Evolutionary conservation across 2,797 vertebrate species (phyloP), one percentile per base, ranked within the genome.

Genomic region (Psittacula echo): DNA sequence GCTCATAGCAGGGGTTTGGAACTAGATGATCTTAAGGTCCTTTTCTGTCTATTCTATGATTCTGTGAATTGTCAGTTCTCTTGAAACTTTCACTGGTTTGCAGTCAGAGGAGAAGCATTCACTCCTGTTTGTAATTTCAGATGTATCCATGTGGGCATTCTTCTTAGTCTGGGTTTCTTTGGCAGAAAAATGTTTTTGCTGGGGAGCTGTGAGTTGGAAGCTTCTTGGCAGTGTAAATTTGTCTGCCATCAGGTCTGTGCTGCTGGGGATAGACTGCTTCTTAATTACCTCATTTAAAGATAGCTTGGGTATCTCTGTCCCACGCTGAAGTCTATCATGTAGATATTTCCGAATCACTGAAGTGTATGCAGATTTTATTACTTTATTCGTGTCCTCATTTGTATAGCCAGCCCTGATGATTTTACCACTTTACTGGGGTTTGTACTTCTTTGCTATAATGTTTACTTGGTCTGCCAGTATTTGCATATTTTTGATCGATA

Each of bases 171-270:
- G 72, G 48, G 64, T 65, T 61, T 72, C 41, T 37, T 67, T 83
- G 80, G 41, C 58, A 75, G 45, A 60, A 16, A 47, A 54, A 29
- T 22, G 90, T 86, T 90, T 53, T 62, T 85, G 83, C 89, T 44
- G 3, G 34, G n/a, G 64, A 82, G 30, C 84, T 75, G 62, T 0
- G 19, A 58, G 21, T 23, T 91, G 79, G 79, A 85, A 74, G 39
- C 11, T 68, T 80, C 66, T 90, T 87, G 84, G 92, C 94, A 90
- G 74, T 26, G 56, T 64, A 79, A 5, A 37, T 93, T 81, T 72
- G 19, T 73, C 83, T 94, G 76, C 58, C 89, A 78, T 78, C 79
- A 91, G 75, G 56, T 80, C 85, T 93, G 75, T 89, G 85, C 89
- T 92, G 79, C 89, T 92, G 96, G 62, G 91, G 61, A 64, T 27